A percentile compares a stretch with the other conserved stretches of the same genome.
Conservation (phyloP, 2,888 invertebrate species). For the Eristalis pertinax region DNA sequence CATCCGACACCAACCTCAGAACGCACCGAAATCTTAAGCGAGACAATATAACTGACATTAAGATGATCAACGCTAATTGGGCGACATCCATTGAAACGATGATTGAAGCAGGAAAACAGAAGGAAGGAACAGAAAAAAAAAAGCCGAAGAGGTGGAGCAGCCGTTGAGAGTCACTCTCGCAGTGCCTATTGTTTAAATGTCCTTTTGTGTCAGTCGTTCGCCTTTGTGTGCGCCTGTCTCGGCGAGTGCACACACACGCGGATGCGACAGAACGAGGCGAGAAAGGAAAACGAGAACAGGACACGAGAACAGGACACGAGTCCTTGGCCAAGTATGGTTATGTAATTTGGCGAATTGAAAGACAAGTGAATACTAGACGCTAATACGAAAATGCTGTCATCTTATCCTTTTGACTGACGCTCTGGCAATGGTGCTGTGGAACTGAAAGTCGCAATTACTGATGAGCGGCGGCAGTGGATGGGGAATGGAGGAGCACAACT, state of each 20-base stretch:
- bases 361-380: constrained; percentile 13
- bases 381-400: constrained; percentile 45
- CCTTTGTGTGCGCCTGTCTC: not conserved
- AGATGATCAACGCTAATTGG: constrained; percentile 73
- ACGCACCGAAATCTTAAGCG: not conserved
- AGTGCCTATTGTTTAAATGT: constrained; percentile 46
- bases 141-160: not conserved
- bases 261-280: not conserved
- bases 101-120: constrained; percentile 25
- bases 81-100: constrained; percentile 61
- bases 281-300: not conserved
- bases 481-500: no score
- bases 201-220: constrained; percentile 19
- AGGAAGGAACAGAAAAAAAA: not conserved
- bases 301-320: constrained; percentile 5
- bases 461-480: not conserved
- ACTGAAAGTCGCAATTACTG: constrained; percentile 5
- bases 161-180: constrained; percentile 5
- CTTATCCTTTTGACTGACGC: constrained; percentile 18
- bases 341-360: constrained; percentile 19
- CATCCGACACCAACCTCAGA: not conserved
- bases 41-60: constrained; percentile 69
- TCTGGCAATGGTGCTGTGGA: not conserved
- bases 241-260: not conserved
- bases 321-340: constrained; percentile 21